Base-by-base conservation (phyloP, 2,113 vertebrate species). In the Catharus fuscescens region DNA sequence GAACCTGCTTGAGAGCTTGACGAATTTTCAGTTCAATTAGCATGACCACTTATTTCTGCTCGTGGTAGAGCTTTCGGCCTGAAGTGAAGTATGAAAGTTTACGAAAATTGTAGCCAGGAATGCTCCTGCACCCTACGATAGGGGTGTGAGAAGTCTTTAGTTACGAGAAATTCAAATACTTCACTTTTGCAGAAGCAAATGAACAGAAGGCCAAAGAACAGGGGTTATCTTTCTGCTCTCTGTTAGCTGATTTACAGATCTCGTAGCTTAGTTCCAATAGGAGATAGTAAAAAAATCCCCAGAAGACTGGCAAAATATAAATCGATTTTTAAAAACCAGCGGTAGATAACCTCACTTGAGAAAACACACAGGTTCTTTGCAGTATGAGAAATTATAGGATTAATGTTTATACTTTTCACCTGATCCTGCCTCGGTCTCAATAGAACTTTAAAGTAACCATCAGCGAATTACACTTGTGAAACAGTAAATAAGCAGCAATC, bases 121-220 rank as follows among this genome's bases (percentile, higher is more conserved):
- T 57, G 19, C 34, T 80, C 26, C 36, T 10, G 29, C 6, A 18
- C 10, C 15, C 42, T n/a, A 3, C 0, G 6, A 14, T 0, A 26
- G 23, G 34, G n/a, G 28, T 19, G n/a, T 3, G 72, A 31, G 4
- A 29, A 69, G 36, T 6, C 8, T 0, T 44, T 52, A n/a, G 29
- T 15, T 59, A 42, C 0, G 2, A 52, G 28, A 52, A 36, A 52
- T n/a, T 38, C 0, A 29, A 83, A 70, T 8, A 18, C 24, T 28
- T 82, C 11, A 6, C 31, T 81, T 73, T 12, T 11, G 42, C 18
- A 48, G 64, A n/a, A 70, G 31, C 45, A 61, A 65, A 40, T 14
- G 5, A 47, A 38, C 1, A 26, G 59, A 28, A 71, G 36, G 54
- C 15, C 14, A 42, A 71, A 57, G 29, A n/a, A 56, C 1, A 38